Base-by-base conservation (phyloP, 2,113 vertebrate species). In the Ageneiosus marmoratus region DNA sequence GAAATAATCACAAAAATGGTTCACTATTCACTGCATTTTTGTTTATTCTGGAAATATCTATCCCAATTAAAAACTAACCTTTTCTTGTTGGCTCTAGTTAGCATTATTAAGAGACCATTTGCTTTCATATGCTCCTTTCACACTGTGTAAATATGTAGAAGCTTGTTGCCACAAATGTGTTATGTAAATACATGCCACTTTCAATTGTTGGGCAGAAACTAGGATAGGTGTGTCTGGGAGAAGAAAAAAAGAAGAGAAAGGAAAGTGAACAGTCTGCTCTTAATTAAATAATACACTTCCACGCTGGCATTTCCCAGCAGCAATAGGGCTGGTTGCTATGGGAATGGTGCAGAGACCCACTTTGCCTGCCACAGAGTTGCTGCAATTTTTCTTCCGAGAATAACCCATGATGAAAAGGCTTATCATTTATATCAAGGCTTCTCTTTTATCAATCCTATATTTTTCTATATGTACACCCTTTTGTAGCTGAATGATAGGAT, bases 291-390 rank as follows among this genome's bases (percentile, higher is more conserved):
- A 84, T 76, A 67, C 83, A 69, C 87, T 86, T 90, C 84, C 91
- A 91, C 70, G 77, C 92, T 91, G 89, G 77, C 83, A 84, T 84
- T 89, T 85, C 89, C 88, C 91, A 85, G 89, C 87, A 89, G 80
- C 91, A 89, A 87, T 27, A 79, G 83, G 84, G 87, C 81, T 82
- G 84, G 89, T 93, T 95, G 89, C 91, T 89, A 87, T 86, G 89
- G 91, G 88, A 85, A 91, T 48, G 69, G 88, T 86, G 83, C 86
- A 91, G 90, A 92, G 91, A 89, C 90, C 91, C 85, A 83, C 85
- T 88, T 87, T 91, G 89, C 76, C 86, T 89, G 85, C 76, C 81
- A 84, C 60, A 82, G 77, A 78, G 70, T 80, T 63, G 56, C 82
- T 86, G 77, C 85, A 88, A 75, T 89, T 79, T 85, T 83, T 82